These are phyloP conservation scores for Drosophila algonquin DNA, from an alignment of 2,888 invertebrate species.

Conservation along the genomic window DNA sequence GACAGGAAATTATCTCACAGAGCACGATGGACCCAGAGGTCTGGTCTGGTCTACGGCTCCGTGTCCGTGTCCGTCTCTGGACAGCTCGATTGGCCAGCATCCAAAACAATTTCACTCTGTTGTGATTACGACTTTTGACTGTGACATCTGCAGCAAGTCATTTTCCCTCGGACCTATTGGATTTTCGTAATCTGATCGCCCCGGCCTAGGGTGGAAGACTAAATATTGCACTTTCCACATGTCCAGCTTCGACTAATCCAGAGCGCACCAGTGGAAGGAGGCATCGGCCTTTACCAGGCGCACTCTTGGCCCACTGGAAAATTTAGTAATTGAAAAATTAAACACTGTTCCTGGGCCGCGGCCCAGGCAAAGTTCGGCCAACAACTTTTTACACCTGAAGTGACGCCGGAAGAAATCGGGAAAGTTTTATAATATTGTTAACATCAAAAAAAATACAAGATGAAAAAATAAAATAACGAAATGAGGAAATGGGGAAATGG, in stretches of 20 bases:
- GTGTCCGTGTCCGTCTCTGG: background rate
- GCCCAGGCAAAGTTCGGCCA: slow-evolving; percentile 50
- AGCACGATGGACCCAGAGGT: slow-evolving; percentile 48
- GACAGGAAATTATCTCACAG: slow-evolving; percentile 82
- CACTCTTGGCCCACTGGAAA: slow-evolving; percentile 14
- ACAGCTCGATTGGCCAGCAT: slow-evolving; percentile 57
- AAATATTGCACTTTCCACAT: slow-evolving; percentile 2
- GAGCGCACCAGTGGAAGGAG: slow-evolving; percentile 16
- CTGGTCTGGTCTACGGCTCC: background rate
- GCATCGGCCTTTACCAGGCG: background rate
- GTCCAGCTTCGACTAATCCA: slow-evolving; percentile 21
- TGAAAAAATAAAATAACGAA: slow-evolving; percentile 54
- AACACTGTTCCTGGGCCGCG: slow-evolving; percentile 47
- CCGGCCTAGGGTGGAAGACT: slow-evolving; percentile 14
- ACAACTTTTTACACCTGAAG: slow-evolving; percentile 73
- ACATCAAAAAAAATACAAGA: slow-evolving; percentile 48
- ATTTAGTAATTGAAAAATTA: slow-evolving; percentile 70
- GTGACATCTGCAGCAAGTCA: slow-evolving; percentile 45
- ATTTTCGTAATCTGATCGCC: slow-evolving; percentile 51
- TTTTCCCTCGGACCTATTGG: slow-evolving; percentile 42
- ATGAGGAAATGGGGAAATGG: slow-evolving; percentile 5
- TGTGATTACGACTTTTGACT: slow-evolving; percentile 61
- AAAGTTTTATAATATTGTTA: slow-evolving; percentile 76
- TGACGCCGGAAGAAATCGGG: slow-evolving; percentile 53
- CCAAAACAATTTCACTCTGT: slow-evolving; percentile 76